Evolutionary conservation across 1,140 invertebrate species (phyloP).

Genomic region (Pissodes strobi): DNA sequence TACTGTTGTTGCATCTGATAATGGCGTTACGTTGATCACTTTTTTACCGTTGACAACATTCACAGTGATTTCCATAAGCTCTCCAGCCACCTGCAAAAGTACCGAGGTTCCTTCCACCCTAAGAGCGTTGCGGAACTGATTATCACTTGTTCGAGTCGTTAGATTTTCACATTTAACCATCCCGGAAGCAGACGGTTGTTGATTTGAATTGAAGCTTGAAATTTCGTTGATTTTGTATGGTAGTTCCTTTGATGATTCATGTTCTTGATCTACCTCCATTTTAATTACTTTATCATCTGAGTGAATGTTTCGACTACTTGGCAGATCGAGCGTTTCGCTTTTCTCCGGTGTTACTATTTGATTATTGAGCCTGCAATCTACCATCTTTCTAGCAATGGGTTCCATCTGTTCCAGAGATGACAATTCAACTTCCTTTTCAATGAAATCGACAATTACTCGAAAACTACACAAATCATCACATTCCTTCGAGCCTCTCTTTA

Average conservation of each 20-base stretch:
- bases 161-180: background rate
- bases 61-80: constrained; percentile 49
- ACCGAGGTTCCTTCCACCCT: constrained; percentile 42
- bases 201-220: too few relatives aligned
- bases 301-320: too few relatives aligned
- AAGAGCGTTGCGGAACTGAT: constrained; percentile 35
- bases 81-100: constrained; percentile 47
- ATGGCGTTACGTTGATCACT: constrained; percentile 47
- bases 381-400: too few relatives aligned
- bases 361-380: background rate
- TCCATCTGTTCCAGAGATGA: constrained; percentile 21
- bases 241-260: background rate
- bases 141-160: constrained; percentile 1
- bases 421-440: constrained; percentile 25
- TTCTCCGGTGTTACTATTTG: background rate
- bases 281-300: too few relatives aligned
- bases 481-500: constrained; percentile 15
- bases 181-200: too few relatives aligned
- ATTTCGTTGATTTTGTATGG: too few relatives aligned
- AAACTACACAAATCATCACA: background rate
- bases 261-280: constrained; percentile 7
- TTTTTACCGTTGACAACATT: constrained; percentile 45
- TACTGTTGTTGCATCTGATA: constrained; percentile 37
- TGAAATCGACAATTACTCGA: constrained; percentile 11
- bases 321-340: background rate